Evolutionary conservation across 2,888 invertebrate species (phyloP), one percentile per base, ranked within the genome.

Genomic region (Lasioglossum calceatum): DNA sequence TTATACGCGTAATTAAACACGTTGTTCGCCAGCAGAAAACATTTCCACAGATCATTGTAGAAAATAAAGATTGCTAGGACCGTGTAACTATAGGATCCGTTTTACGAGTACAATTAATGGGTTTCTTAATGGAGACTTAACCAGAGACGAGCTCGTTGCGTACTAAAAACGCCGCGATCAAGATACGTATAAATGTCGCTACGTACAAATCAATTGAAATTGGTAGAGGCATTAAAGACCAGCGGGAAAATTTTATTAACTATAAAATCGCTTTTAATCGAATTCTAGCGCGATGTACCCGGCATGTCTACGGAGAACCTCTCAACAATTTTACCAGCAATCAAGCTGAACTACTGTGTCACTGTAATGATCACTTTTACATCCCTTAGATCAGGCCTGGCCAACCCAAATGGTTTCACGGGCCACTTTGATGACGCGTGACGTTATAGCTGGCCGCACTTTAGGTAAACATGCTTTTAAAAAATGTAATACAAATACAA

Each of bases 1-100:
- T 71, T 47, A n/a, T 58, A 23, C 19, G 50, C 61, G 72, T 58
- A 75, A 70, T 58, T 76, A 72, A 23, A 79, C 44, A 27, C 19
- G 5, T 39, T 23, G 39, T 27, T 58, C 36, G 42, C 42, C 42
- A 5, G 71, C 14, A 10, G 39, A n/a, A n/a, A 42, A 42, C n/a
- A 14, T 71, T n/a, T 71, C 42, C n/a, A 7, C 12, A 42, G n/a
- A n/a, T 5, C 71, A 36, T 12, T 2, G 27, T 73, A 23, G 23
- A 47, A 36, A 39, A 54, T 54, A 74, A 42, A 42, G 42, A 23
- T 42, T 23, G 12, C 39, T 42, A 7, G 42, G 23, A n/a, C 39
- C 36, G n/a, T 5, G 39, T 14, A 7, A 42, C 23, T 42, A 42
- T n/a, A 42, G n/a, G 42, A n/a, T 42, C 4, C 4, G 23, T 32